Percentiles rank a stretch among this genome's conserved stretches.
Conservation (phyloP, 2,797 vertebrate species). For the Coluber constrictor region DNA sequence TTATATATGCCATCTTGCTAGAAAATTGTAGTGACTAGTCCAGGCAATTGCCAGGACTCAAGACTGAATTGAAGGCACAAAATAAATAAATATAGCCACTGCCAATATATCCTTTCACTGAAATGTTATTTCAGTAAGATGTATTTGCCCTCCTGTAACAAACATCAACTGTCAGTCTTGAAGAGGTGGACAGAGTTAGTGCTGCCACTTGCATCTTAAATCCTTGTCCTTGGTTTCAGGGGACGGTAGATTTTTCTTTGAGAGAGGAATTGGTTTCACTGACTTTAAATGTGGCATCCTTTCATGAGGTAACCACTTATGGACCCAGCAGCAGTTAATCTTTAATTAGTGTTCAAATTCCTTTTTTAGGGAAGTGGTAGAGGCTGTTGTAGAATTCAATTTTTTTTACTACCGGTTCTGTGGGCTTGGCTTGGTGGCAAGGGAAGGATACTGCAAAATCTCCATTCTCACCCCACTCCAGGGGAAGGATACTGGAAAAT, state of each 20-base stretch:
- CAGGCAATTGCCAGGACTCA: neutral
- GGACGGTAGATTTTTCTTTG: neutral
- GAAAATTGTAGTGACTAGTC: neutral
- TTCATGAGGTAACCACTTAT: neutral
- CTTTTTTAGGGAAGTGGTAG: neutral
- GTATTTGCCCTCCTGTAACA: neutral
- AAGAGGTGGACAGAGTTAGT: neutral
- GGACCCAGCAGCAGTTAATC: neutral
- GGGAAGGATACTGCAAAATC: too few relatives aligned
- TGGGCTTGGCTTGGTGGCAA: too few relatives aligned
- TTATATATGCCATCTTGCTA: neutral
- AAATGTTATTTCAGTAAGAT: neutral
- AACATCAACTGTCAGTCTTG: neutral
- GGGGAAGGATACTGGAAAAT: too few relatives aligned
- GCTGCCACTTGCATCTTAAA: neutral
- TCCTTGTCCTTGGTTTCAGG: neutral
- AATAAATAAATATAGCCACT: neutral
- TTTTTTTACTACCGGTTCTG: too few relatives aligned
- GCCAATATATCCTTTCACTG: neutral
- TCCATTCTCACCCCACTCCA: too few relatives aligned
- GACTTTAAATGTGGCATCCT: neutral
- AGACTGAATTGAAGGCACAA: neutral
- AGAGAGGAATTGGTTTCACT: neutral
- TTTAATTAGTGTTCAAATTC: neutral
- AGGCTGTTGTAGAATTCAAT: neutral